Evolutionary conservation across 1,140 invertebrate species (phyloP), one percentile per base, ranked within the genome.

Genomic region (Cardiocondyla obscurior): DNA sequence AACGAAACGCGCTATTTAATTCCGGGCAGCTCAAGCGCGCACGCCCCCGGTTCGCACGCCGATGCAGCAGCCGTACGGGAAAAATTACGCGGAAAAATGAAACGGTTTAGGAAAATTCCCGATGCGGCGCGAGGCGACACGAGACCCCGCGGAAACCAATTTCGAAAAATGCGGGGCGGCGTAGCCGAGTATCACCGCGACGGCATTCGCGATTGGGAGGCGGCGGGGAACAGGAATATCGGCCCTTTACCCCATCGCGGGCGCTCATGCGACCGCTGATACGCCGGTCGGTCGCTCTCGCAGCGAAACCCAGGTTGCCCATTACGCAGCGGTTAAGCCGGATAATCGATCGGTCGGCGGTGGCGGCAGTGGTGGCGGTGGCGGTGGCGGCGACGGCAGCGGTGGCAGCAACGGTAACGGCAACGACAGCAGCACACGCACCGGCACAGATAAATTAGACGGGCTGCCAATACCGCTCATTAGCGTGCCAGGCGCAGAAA

Each of bases 311-410:
- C 76, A 84, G 69, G 65, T 74, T 84, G 86, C 82, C 86, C 83
- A 88, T 88, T 88, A 88, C 72, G 86, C 83, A 84, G 86, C 86
- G 87, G 86, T 88, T 88, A 83, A 82, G 86, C 76, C 73, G 86
- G 58, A 82, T 88, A 85, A 88, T 88, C 86, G 87, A 88, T 88
- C 84, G 87, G 25, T 65, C 58, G 19, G 57, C 49, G 70, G 77
- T 39, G 70, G 42, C 36, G 55, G 44, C 51, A 30, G 51, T 8
- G 28, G 65, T 30, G 58, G 44, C 1, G 72, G 67, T 10, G 70
- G 73, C 19, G 60, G 55, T 19, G 30, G 49, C 28, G n/a, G 39
- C 5, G 51, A 53, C 25, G 14, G 49, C 39, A 51, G 64, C 30
- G 60, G 64, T 33, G 55, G 51, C 57, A n/a, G 73, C 58, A 73